Evolutionary conservation across 2,888 invertebrate genomes (phyloP), one percentile per base, ranked within the genome.

Genomic region (Sphaeridia pumilis): DNA sequence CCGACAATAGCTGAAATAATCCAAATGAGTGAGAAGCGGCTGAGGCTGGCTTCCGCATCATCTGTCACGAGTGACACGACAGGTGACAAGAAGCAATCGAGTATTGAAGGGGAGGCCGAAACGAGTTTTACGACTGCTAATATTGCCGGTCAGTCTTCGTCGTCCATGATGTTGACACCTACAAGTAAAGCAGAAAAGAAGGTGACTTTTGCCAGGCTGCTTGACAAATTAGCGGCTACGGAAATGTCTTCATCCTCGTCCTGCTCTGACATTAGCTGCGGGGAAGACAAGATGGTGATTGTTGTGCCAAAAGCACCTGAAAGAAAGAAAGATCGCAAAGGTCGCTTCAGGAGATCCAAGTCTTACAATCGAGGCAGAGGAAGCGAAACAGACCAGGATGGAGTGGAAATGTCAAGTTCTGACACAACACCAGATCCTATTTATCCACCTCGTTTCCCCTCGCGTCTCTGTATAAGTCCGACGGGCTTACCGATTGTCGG

Each of bases 281-380:
- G 60, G n/a, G 67, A 67, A 45, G 66, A 66, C 12, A 63, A 58
- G 25, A 60, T 56, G 34, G 55, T 57, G 26, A 55, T 59, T 12
- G 24, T 49, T 21, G 28, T 46, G 10, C 52, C 58, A 7, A 45
- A 55, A 36, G 41, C 60, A 34, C 56, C 61, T 2, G 34, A 45
- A n/a, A 44, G 54, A 27, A 63, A 64, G 36, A 64, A 64, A 46
- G 63, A 61, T 22, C 27, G 63, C 35, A 65, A 65, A 36, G 63
- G 64, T 35, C 41, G 63, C 20, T 61, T 65, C 38, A 45, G 61
- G 35, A 26, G 64, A 24, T 61, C 61, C 66, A 82, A 82, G 68
- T 81, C 82, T 3, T 82, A 82, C 36, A 82, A 82, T 68, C 83
- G 83, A 73, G 83, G 82, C 63, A 82, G 83, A 66, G 84, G 83